These are phyloP conservation scores for Lacerta bilineata DNA, from an alignment of 2,797 vertebrate species.

Conservation along the genomic window DNA sequence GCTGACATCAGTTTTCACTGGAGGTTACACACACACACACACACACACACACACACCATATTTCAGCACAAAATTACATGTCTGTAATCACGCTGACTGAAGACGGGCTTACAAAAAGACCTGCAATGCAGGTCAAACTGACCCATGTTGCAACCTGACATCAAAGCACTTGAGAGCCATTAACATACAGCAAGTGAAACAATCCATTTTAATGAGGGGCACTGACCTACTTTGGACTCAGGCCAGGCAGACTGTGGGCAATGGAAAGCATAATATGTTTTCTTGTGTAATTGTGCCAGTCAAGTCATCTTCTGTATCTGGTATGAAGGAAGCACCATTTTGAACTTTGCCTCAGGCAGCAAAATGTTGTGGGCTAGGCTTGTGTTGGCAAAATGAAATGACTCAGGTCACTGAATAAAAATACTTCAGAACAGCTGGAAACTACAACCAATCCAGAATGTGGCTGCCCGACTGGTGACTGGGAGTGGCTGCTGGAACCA, in stretches of 20 bases:
- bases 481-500: too few species aligned
- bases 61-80: constrained; percentile 16
- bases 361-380: too few species aligned
- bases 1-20: constrained; percentile 35
- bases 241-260: background rate
- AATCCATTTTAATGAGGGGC: constrained; percentile 14
- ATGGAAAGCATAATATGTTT: background rate
- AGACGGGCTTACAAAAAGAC: constrained; percentile 3
- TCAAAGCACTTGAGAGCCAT: constrained; percentile 3
- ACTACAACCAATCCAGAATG: too few species aligned
- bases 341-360: too few species aligned
- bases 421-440: too few species aligned
- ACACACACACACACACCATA: too few species aligned
- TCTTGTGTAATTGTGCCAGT: background rate
- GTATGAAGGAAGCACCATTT: too few species aligned
- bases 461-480: too few species aligned
- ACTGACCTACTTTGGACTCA: background rate
- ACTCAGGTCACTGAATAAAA: too few species aligned
- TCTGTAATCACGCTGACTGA: background rate
- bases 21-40: background rate
- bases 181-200: constrained; percentile 19
- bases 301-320: too few species aligned
- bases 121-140: constrained; percentile 31
- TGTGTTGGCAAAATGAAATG: too few species aligned
- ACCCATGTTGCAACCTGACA: constrained; percentile 18